Evolutionary conservation across 2,888 invertebrate species (phyloP), one percentile per base, ranked within the genome.

Genomic region (Scaptomyza flava): DNA sequence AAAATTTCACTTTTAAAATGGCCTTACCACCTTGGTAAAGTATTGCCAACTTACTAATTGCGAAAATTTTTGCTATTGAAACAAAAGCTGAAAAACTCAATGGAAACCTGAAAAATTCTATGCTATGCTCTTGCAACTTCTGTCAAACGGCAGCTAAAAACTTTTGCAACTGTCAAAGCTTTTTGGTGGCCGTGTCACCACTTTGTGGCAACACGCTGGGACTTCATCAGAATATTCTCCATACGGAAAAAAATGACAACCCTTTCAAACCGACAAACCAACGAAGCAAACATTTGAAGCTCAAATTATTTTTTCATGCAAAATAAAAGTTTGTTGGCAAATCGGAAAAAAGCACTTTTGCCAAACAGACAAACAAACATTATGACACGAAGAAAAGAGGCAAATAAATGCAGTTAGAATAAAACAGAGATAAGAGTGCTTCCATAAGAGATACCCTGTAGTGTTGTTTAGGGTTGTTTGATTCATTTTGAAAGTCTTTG

Each of bases 131-230:
- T 30, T 20, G 4, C 17, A 31, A 27, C 36, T 46, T 43, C 47
- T 42, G 34, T 23, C 54, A 69, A 77, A 76, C 38, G 42, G 60
- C 50, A 60, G 23, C 48, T 17, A 41, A 65, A 77, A 57, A 38
- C 41, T 41, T 72, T 77, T 54, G 23, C 20, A 58, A 50, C 73
- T 66, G 67, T 61, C 75, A 74, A 73, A 77, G 77, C 59, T n/a
- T 47, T 70, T 68, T 57, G 17, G 45, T 9, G 34, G 1, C 34
- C 34, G 43, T 57, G 50, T 58, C 47, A 60, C 67, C 61, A 60
- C 54, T 58, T 42, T 52, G 34, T 56, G 62, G 51, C 61, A 64
- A 52, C 56, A 42, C 20, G 33, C 27, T 12, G 48, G 4, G 38
- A 12, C 9, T 30, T 17, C 38, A 41, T 48, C 46, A 31, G 5